A percentile compares a stretch with the other conserved stretches of the same genome.
phyloP scores from a whole-genome alignment of 2,113 vertebrate species.

The human (Homo sapiens) region GRCh38 chr6:70229001-70229500 shows the following conservation, averaged over 20 bases:
- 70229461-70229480: neutral
- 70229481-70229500: neutral
- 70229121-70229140: too few relatives aligned
- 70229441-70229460: neutral
- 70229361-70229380: neutral
- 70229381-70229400: neutral
- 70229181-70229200: neutral
- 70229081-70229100: neutral
- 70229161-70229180: neutral
- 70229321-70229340: neutral
- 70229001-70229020: slow-evolving; percentile 55
- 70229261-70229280: neutral
- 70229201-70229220: neutral
- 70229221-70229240: too few relatives aligned
- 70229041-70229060: neutral
- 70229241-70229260: neutral
- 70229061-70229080: neutral
- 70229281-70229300: neutral
- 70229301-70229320: neutral
- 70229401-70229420: neutral
- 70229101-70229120: neutral
- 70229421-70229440: neutral
- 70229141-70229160: neutral
- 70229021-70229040: neutral
- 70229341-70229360: neutral